phyloP scores from a whole-genome alignment of 2,888 invertebrate genomes.

The Orthosia incerta region DNA sequence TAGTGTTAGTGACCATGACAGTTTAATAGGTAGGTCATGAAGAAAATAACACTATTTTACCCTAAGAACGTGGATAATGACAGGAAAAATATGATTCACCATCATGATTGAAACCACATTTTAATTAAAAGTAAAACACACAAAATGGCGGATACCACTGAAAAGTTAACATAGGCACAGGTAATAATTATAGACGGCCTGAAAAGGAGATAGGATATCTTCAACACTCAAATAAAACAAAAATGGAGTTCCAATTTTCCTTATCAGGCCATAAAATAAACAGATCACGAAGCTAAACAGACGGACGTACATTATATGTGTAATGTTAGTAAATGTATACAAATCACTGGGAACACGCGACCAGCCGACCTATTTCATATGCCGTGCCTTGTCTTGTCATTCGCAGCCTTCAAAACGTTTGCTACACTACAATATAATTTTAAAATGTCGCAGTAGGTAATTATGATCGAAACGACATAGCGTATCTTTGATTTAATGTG shows the following conservation, averaged over 20 bases:
- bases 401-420: constrained; percentile 63
- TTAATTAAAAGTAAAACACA: background rate
- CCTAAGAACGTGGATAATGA: background rate
- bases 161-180: background rate
- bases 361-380: constrained; percentile 62
- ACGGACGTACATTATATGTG: constrained; percentile 48
- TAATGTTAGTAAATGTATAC: constrained; percentile 55
- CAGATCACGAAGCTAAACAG: constrained; percentile 45
- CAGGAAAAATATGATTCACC: background rate
- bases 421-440: constrained; percentile 38
- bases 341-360: constrained; percentile 62
- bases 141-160: background rate
- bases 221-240: constrained; percentile 12
- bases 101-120: background rate
- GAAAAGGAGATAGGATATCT: constrained; percentile 1
- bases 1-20: too few relatives aligned
- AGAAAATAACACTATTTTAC: background rate
- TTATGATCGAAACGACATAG: constrained; percentile 23
- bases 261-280: constrained; percentile 50
- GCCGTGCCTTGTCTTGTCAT: constrained; percentile 73
- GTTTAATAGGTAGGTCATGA: too few relatives aligned
- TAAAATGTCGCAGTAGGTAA: constrained; percentile 39
- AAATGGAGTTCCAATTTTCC: constrained; percentile 13
- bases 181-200: background rate
- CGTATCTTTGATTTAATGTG: constrained; percentile 8